Evolutionary conservation across 2,888 invertebrate genomes (phyloP).

Genomic region (Meandrusa payeni): DNA sequence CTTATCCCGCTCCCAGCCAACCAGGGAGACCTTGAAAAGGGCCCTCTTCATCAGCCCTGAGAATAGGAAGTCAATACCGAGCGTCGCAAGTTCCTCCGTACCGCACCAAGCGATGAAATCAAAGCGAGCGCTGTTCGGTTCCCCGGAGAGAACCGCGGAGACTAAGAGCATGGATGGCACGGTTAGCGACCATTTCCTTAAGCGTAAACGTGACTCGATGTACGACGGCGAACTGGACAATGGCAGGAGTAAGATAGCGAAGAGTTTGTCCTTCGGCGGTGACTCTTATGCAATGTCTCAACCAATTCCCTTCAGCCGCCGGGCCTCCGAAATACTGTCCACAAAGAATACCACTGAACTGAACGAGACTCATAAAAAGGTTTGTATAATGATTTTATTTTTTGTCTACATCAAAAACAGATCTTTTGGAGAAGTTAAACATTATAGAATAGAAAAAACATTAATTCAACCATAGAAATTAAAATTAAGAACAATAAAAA

Average conservation of each 20-base stretch:
- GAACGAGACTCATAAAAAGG: conserved; percentile 84
- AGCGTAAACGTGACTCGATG: conserved; percentile 70
- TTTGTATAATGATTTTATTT: conserved; percentile 37
- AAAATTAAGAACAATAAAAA: too few relatives aligned
- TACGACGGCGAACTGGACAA: conserved; percentile 57
- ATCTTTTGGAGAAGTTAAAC: too few relatives aligned
- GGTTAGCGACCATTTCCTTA: conserved; percentile 56
- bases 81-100: conserved; percentile 58
- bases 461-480: too few relatives aligned
- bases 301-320: conserved; percentile 46
- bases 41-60: conserved; percentile 88
- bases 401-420: not conserved
- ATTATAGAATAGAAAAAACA: too few relatives aligned
- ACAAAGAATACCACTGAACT: conserved; percentile 68
- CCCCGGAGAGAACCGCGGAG: conserved; percentile 74
- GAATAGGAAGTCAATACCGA: conserved; percentile 52
- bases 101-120: conserved; percentile 78
- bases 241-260: conserved; percentile 71
- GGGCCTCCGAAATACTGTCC: conserved; percentile 59
- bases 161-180: conserved; percentile 64
- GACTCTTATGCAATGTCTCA: too few relatives aligned
- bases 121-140: conserved; percentile 84
- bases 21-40: conserved; percentile 83
- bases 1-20: conserved; percentile 56
- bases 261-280: conserved; percentile 82